Evolutionary conservation across 2,797 vertebrate species (phyloP).

Genomic region (Sorex maritimensis): DNA sequence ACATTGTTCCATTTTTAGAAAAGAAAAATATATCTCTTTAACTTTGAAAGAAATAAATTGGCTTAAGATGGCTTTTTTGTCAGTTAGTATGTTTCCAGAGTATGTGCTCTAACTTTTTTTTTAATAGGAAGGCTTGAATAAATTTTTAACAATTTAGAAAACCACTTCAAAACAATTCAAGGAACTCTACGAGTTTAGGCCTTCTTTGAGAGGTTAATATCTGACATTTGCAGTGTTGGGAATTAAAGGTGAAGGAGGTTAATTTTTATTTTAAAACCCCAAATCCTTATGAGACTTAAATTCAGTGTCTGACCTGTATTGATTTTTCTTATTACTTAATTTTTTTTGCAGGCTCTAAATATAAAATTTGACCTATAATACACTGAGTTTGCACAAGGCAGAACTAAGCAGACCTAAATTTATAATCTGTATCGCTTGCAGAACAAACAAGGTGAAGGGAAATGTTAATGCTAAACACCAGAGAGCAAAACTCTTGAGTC

Average conservation of each 20-base stretch:
- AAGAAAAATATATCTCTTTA: conserved; percentile 77
- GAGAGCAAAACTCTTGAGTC: not conserved
- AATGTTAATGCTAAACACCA: conserved; percentile 34
- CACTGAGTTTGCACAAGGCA: conserved; percentile 5
- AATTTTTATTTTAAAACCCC: not conserved
- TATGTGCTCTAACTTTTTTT: conserved; percentile 39
- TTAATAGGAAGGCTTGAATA: conserved; percentile 53
- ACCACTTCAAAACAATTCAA: not conserved
- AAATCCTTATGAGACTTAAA: conserved; percentile 45
- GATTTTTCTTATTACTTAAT: conserved; percentile 18
- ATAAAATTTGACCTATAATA: conserved; percentile 26
- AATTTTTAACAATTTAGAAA: conserved; percentile 22
- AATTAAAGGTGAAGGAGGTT: conserved; percentile 39
- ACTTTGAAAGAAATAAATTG: conserved; percentile 73
- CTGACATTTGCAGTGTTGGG: conserved; percentile 16
- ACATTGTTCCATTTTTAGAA: conserved; percentile 81
- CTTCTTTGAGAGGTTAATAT: conserved; percentile 29
- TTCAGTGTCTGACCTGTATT: not conserved
- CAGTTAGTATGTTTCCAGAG: conserved; percentile 71
- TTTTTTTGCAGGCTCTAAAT: conserved; percentile 42
- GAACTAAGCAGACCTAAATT: not conserved
- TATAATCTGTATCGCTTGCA: conserved; percentile 20
- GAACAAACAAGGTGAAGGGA: conserved; percentile 1
- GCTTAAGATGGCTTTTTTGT: conserved; percentile 69
- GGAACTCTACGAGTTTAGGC: conserved; percentile 54